Evolutionary conservation across 2,113 vertebrate species (phyloP), one percentile per base, ranked within the genome.

Genomic region (Melierax canorus): DNA sequence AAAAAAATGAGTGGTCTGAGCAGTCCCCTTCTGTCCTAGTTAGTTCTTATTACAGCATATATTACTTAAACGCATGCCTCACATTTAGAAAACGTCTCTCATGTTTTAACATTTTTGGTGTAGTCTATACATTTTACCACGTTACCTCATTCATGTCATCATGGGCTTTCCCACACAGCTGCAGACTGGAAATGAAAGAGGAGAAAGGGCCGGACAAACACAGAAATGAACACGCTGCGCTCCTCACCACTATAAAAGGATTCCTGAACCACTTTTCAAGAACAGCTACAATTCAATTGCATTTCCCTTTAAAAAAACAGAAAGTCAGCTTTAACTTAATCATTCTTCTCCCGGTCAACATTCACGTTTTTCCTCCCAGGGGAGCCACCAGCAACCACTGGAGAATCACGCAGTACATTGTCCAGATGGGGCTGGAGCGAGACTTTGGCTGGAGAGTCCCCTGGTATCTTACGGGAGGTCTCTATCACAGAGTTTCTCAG

Each of bases 311-410:
- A 16, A 24, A 53, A 32, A 43, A 29, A 2, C 50, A 15, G 53
- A 55, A 30, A 53, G 50, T 73, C 63, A 51, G 15, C 6, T 58
- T 66, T 69, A 26, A n/a, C 12, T 60, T 39, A 98, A 91, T 98
- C 98, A 41, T 96, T 98, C 92, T 99, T 99, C 82, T 98, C 98
- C 94, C 98, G 90, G 58, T 98, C 97, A 38, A 95, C 60, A 20
- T 58, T 94, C 21, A 97, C 60, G 14, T 93, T 95, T 73, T 98
- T 98, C 73, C 55, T 80, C 84, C 82, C 94, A 19, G 97, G 96
- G 6, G 98, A 98, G 82, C 94, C 96, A 39, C 71, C 92, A 3
- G 56, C 85, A 55, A 80, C 66, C 21, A 36, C 50, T 19, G 85
- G 18, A 38, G 96, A 69, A 51, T 67, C 16, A 0, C 19, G 46